phyloP scores from a whole-genome alignment of 2,888 invertebrate genomes.

The Bugulina stolonifera region DNA sequence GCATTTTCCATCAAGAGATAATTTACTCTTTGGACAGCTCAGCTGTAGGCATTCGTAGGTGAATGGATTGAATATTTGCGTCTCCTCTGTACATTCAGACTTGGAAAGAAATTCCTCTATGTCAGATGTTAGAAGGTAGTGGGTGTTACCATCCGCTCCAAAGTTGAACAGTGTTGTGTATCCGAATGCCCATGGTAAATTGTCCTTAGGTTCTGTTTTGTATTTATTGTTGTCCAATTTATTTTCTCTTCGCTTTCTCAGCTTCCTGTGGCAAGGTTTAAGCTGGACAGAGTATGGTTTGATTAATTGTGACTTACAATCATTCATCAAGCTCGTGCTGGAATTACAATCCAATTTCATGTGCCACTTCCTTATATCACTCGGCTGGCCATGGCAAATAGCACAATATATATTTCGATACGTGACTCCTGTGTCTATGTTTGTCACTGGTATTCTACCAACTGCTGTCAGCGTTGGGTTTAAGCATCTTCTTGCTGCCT shows the following conservation, averaged over 20 bases:
- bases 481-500: background rate
- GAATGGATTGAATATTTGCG: slow-evolving; percentile 22
- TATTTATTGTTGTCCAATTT: background rate
- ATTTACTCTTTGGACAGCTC: background rate
- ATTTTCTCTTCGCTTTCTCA: background rate
- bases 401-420: slow-evolving; percentile 2
- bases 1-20: slow-evolving; percentile 15
- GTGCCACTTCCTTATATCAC: background rate
- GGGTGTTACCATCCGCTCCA: slow-evolving; percentile 42
- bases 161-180: slow-evolving; percentile 41
- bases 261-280: background rate
- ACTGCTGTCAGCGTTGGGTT: background rate
- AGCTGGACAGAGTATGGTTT: background rate
- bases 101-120: background rate
- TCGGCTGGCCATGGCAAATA: background rate
- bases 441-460: slow-evolving; percentile 5
- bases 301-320: background rate
- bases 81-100: background rate
- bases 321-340: background rate
- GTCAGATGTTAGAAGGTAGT: slow-evolving; percentile 36
- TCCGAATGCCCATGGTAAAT: background rate
- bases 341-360: background rate
- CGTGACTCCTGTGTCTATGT: background rate
- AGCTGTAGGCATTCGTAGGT: background rate
- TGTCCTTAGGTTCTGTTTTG: background rate